Evolutionary conservation across 2,113 vertebrate species (phyloP).

Genomic region (Glaucomys volans): DNA sequence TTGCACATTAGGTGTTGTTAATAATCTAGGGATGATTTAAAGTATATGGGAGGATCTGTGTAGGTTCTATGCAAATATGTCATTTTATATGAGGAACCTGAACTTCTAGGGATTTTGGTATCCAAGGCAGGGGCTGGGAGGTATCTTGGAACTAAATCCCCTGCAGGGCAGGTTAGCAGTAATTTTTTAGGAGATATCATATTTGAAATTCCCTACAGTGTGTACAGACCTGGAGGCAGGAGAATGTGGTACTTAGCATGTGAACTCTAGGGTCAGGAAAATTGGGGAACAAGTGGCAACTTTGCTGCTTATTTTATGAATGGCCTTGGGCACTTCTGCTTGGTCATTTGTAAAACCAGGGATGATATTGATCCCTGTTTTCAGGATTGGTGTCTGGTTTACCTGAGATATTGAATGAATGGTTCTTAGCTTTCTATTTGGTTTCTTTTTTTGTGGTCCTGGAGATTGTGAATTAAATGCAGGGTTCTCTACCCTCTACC

Average conservation of each 20-base stretch:
- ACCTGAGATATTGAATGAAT: not conserved
- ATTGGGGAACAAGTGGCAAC: not conserved
- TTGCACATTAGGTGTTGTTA: not conserved
- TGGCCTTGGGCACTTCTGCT: not conserved
- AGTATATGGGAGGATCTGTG: not conserved
- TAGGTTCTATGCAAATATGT: not conserved
- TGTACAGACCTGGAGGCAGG: not conserved
- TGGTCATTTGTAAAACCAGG: slow-evolving; percentile 9
- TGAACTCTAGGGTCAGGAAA: not conserved
- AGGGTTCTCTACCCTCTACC: no score
- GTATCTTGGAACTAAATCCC: not conserved
- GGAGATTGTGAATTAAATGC: no score
- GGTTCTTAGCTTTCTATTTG: no score
- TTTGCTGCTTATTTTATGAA: not conserved
- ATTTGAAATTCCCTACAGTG: not conserved
- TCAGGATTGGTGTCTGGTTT: slow-evolving; percentile 5
- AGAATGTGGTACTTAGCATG: not conserved
- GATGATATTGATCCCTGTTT: not conserved
- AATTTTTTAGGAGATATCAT: not conserved
- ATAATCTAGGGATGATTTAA: not conserved
- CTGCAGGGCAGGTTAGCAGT: not conserved
- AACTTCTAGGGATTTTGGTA: not conserved
- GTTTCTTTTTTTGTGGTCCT: no score
- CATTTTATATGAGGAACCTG: not conserved
- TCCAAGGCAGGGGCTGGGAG: not conserved